Percentiles rank a stretch among this genome's conserved stretches.
These are phyloP conservation scores for Metaphire vulgaris DNA, from an alignment of 1,140 invertebrate species.

Conservation along the genomic window DNA sequence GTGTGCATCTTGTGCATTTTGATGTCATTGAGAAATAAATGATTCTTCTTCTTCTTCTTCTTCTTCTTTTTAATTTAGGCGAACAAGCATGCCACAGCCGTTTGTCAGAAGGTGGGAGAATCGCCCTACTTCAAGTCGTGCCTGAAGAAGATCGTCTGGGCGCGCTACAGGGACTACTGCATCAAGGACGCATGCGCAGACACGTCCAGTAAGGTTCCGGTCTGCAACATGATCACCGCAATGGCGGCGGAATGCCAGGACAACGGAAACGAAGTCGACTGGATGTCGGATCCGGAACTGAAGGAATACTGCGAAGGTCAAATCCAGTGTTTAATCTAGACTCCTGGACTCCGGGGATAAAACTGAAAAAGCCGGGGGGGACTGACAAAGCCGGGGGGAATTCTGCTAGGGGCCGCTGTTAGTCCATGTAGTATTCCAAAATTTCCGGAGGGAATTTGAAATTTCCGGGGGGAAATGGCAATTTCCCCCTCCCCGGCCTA, in stretches of 20 bases:
- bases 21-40: too few relatives aligned
- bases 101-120: conserved; percentile 8
- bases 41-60: too few relatives aligned
- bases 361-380: too few relatives aligned
- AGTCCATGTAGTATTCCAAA: too few relatives aligned
- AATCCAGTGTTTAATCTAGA: too few relatives aligned
- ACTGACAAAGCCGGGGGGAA: too few relatives aligned
- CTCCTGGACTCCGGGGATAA: too few relatives aligned
- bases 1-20: too few relatives aligned
- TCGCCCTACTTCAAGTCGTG: not conserved
- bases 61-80: conserved; percentile 8
- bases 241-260: conserved; percentile 2
- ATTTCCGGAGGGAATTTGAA: too few relatives aligned
- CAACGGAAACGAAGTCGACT: conserved; percentile 9
- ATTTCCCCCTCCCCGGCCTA: too few relatives aligned
- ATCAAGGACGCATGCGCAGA: conserved; percentile 13
- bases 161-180: conserved; percentile 2
- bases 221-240: conserved; percentile 7
- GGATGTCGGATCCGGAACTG: not conserved
- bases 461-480: too few relatives aligned
- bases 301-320: not conserved
- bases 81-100: conserved; percentile 6
- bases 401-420: too few relatives aligned
- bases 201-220: conserved; percentile 7
- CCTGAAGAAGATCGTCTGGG: conserved; percentile 9